Base-by-base conservation (phyloP, 2,888 invertebrate species). In the Busseola fusca region DNA sequence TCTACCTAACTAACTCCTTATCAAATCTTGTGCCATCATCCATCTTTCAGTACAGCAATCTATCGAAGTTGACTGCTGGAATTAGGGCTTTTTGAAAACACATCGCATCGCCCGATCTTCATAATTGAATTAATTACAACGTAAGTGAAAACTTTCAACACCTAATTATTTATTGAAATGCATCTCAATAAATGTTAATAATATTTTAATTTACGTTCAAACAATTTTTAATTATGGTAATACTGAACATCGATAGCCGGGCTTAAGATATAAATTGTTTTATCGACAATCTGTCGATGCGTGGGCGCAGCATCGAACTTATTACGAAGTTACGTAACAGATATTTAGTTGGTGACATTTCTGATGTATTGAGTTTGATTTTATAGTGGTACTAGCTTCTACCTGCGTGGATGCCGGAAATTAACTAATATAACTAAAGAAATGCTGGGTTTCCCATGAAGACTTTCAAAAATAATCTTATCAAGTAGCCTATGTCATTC, bases 231-330 rank as follows among this genome's bases (percentile, higher is more conserved):
- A 84, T 85, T 82, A 88, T 85, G 80, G 72, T 84, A 84, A 87
- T 83, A 76, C 72, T 75, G 74, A 75, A 69, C 66, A 74, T 84
- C 64, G 82, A 84, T 71, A 78, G 64, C 48, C 68, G 70, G 86
- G 78, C 68, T 68, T 72, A 52, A 69, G 64, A 79, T 73, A 79
- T 89, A 88, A 90, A 89, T 90, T 80, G 82, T 86, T 87, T 84
- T 84, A 87, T 89, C 87, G 85, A 81, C 77, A 71, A 70, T 76
- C 81, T 67, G 71, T 74, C 58, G 67, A 52, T 57, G 82, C 76
- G 87, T 87, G 74, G 88, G 88, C 74, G 85, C 76, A 65, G 14
- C 78, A 34, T 58, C 62, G n/a, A 62, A 78, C 52, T 78, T 63
- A 81, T 76, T 69, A 67, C 65, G 34, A 57, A 62, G 72, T 85